Evolutionary conservation across 1,140 invertebrate species (phyloP).

Genomic region (Hyles vespertilio): DNA sequence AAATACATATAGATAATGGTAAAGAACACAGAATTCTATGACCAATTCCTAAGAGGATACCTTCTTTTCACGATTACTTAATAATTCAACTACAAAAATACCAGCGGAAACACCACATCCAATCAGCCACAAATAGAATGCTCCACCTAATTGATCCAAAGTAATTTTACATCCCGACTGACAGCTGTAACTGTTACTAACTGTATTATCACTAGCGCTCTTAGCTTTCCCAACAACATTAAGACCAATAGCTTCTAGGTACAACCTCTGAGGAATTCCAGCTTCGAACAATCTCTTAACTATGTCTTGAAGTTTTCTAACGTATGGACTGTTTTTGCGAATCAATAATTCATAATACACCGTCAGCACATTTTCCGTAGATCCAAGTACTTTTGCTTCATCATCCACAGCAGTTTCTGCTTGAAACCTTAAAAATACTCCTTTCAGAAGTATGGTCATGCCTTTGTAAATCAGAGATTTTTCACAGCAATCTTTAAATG

Average conservation of each 20-base stretch:
- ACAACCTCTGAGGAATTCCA: constrained; percentile 48
- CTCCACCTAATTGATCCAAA: constrained; percentile 36
- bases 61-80: neutral
- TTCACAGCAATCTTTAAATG: constrained; percentile 39
- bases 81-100: constrained; percentile 39
- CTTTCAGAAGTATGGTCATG: constrained; percentile 37
- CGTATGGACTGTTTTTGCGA: constrained; percentile 36
- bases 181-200: constrained; percentile 53
- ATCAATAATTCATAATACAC: constrained; percentile 61
- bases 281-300: constrained; percentile 46
- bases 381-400: constrained; percentile 46
- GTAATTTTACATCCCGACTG: constrained; percentile 34
- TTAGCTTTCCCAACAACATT: constrained; percentile 35
- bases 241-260: constrained; percentile 47
- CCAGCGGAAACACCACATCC: constrained; percentile 35
- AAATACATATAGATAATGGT: no score
- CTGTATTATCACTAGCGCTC: constrained; percentile 36
- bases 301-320: constrained; percentile 26
- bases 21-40: no score
- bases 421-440: constrained; percentile 34
- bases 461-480: constrained; percentile 37
- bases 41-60: no score
- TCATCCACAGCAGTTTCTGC: constrained; percentile 34
- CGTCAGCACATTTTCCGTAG: constrained; percentile 37
- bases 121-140: constrained; percentile 43